Conservation (phyloP, 2,113 vertebrate genomes). For the Lagopus muta region DNA sequence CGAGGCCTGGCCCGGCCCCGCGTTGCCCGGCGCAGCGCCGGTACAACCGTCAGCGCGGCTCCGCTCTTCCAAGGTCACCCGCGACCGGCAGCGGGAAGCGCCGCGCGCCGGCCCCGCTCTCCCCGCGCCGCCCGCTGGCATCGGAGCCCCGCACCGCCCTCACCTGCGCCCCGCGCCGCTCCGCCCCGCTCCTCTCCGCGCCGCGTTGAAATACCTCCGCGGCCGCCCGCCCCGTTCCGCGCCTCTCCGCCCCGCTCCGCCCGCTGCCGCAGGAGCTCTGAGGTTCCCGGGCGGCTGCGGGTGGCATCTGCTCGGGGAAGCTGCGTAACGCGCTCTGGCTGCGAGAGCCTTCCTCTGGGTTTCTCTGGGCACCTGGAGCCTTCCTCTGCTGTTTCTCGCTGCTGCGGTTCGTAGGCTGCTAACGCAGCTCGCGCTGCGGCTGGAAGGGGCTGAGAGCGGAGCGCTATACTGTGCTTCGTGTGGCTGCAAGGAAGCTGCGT, state of each 20-base stretch:
- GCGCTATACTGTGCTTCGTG: rapidly evolving
- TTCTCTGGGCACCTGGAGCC: background rate
- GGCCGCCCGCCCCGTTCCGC: background rate
- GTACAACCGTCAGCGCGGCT: background rate
- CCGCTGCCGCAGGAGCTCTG: background rate
- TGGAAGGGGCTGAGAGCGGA: rapidly evolving
- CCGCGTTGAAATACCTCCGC: background rate
- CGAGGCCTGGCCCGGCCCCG: background rate
- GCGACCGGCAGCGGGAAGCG: background rate
- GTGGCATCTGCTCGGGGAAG: background rate
- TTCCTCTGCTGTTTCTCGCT: background rate
- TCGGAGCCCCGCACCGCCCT: background rate
- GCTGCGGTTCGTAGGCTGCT: background rate
- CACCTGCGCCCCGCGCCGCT: background rate
- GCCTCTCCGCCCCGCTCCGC: background rate
- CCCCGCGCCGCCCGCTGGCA: background rate
- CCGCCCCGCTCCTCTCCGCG: background rate
- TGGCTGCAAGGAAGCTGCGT: rapidly evolving
- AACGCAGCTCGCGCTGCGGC: background rate
- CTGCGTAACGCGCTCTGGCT: background rate
- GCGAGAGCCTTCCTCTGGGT: background rate
- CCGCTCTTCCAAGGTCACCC: constrained; percentile 19
- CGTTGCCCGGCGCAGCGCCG: background rate
- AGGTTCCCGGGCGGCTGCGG: background rate
- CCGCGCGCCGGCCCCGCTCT: no score